These are phyloP conservation scores for Sclerurus mexicanus DNA, from an alignment of 2,113 vertebrate genomes.

Conservation along the genomic window DNA sequence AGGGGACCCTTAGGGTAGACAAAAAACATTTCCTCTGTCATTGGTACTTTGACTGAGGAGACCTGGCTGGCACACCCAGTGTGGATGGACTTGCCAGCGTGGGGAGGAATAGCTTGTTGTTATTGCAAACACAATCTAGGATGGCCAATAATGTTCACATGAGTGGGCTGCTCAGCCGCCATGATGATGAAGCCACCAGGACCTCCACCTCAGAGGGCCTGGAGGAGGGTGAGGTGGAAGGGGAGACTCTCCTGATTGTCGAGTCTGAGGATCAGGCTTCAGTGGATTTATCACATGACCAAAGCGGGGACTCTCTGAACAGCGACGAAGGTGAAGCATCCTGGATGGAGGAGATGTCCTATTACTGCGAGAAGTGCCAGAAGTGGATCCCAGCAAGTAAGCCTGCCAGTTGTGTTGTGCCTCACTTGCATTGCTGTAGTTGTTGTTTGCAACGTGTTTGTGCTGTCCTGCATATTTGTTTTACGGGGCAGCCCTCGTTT, in stretches of 20 bases:
- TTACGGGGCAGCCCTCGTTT: background rate
- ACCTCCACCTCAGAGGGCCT: conserved; percentile 90
- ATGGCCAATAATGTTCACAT: conserved; percentile 88
- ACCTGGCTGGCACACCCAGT: background rate
- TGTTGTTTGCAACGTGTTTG: background rate
- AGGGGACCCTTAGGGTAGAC: background rate
- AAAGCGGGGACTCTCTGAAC: conserved; percentile 94
- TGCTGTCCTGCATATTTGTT: background rate
- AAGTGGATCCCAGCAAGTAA: conserved; percentile 95
- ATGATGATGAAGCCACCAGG: conserved; percentile 86
- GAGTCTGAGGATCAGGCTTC: conserved; percentile 96
- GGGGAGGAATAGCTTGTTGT: background rate
- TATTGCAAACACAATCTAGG: background rate
- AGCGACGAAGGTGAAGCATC: conserved; percentile 87
- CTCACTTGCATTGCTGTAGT: background rate
- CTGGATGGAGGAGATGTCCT: conserved; percentile 93
- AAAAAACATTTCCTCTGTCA: background rate
- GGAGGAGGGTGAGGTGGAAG: conserved; percentile 97
- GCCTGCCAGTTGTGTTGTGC: background rate
- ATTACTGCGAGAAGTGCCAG: conserved; percentile 96
- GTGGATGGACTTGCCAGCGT: background rate
- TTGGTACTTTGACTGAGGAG: background rate
- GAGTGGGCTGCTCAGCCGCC: conserved; percentile 72
- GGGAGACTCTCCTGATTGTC: conserved; percentile 92
- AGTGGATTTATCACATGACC: conserved; percentile 93